Percentiles rank a stretch among this genome's conserved stretches.
Conservation (phyloP, 2,797 vertebrate species). For the Synanceia verrucosa region DNA sequence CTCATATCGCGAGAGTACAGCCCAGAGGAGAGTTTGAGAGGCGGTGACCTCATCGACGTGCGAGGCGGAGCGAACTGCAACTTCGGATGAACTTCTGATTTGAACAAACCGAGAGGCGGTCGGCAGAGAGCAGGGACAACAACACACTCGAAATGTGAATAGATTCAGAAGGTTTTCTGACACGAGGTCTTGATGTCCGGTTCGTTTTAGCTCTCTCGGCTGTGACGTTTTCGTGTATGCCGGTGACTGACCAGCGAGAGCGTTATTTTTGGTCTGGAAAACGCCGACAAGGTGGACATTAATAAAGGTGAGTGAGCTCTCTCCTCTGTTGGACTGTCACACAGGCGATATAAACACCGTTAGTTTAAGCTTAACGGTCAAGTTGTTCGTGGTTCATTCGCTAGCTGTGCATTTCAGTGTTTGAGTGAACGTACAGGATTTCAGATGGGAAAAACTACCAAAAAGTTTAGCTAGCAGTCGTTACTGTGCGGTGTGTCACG, state of each 20-base stretch:
- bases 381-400: not conserved
- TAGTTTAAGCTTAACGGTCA: not conserved
- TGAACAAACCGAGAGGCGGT: conserved; percentile 72
- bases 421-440: not conserved
- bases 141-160: conserved; percentile 6
- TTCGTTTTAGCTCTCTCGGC: not conserved
- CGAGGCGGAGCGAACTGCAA: conserved; percentile 82
- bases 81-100: conserved; percentile 85
- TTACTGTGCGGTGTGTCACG: not conserved
- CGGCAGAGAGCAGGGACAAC: conserved; percentile 43
- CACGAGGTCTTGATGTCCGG: not conserved
- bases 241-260: conserved; percentile 17
- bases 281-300: conserved; percentile 60
- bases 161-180: conserved; percentile 15
- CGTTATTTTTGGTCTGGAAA: conserved; percentile 17
- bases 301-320: conserved; percentile 66
- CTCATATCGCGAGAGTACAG: conserved; percentile 73
- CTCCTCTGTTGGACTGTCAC: not conserved
- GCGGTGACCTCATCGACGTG: conserved; percentile 76
- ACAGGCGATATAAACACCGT: not conserved
- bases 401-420: not conserved
- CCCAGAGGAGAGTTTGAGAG: conserved; percentile 29
- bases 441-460: conserved; percentile 23
- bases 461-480: conserved; percentile 61
- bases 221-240: not conserved